phyloP scores from a whole-genome alignment of 2,113 vertebrate genomes.

The Orthochromis malagaraziensis region DNA sequence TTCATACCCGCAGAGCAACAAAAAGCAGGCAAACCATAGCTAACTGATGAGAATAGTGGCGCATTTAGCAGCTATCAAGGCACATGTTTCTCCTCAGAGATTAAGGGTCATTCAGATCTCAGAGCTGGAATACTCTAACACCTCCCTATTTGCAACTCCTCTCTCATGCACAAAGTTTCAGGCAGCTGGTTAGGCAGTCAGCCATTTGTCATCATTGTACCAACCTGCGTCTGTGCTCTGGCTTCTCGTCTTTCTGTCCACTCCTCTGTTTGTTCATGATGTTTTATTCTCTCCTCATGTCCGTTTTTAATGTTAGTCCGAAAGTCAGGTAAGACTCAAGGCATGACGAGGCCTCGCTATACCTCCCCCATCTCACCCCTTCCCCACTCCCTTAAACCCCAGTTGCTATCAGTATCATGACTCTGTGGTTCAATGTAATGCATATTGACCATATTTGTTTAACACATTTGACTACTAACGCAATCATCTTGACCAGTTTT shows the following conservation, averaged over 20 bases:
- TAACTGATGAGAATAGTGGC: not conserved
- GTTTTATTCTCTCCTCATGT: slow-evolving; percentile 65
- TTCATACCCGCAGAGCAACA: not conserved
- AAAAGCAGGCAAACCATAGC: not conserved
- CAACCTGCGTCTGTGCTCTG: slow-evolving; percentile 78
- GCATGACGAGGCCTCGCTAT: slow-evolving; percentile 54
- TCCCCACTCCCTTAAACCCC: not conserved
- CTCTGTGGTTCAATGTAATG: slow-evolving; percentile 3
- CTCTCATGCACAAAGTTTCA: not conserved
- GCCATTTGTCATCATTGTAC: not conserved
- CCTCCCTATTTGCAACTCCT: not conserved
- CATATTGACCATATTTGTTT: not conserved
- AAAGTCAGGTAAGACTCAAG: slow-evolving; percentile 95
- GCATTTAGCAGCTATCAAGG: not conserved
- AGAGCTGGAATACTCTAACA: not conserved
- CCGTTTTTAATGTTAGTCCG: slow-evolving; percentile 87
- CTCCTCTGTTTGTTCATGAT: slow-evolving; percentile 50
- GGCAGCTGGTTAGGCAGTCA: not conserved
- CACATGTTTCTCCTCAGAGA: not conserved
- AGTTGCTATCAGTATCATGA: not conserved
- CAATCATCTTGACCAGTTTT: not conserved
- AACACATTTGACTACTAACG: slow-evolving; percentile 24
- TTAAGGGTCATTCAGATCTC: not conserved
- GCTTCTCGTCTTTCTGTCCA: slow-evolving; percentile 63
- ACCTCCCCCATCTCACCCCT: not conserved